These are phyloP conservation scores for Metalampra italica DNA, from an alignment of 2,888 invertebrate genomes.

Conservation along the genomic window DNA sequence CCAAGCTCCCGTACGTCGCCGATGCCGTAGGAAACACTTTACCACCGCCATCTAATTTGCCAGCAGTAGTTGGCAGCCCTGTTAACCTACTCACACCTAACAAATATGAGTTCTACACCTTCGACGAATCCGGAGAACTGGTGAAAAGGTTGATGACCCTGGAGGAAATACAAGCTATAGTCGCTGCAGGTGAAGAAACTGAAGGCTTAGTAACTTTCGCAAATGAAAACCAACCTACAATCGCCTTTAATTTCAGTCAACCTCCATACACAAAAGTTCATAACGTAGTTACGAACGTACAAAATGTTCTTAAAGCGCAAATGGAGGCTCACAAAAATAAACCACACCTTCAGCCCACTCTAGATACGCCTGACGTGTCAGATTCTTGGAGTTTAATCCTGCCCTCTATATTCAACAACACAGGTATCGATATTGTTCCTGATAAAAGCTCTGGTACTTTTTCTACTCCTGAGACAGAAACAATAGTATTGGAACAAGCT, in stretches of 20 bases:
- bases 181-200: constrained; percentile 88
- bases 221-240: constrained; percentile 66
- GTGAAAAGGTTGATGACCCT: constrained; percentile 91
- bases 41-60: constrained; percentile 79
- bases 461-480: constrained; percentile 66
- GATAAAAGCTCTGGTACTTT: constrained; percentile 64
- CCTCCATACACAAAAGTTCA: constrained; percentile 84
- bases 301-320: constrained; percentile 89
- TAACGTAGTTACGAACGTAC: constrained; percentile 89
- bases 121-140: constrained; percentile 89
- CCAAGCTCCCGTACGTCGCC: constrained; percentile 78
- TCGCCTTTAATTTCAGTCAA: constrained; percentile 68
- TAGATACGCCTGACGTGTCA: constrained; percentile 86
- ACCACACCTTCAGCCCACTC: constrained; percentile 60
- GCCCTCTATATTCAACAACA: constrained; percentile 88
- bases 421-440: constrained; percentile 79
- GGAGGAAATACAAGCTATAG: constrained; percentile 90
- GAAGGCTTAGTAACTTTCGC: constrained; percentile 75
- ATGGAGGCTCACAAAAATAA: constrained; percentile 81
- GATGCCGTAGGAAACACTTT: constrained; percentile 84
- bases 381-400: constrained; percentile 90
- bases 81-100: constrained; percentile 89
- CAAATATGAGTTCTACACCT: constrained; percentile 91
- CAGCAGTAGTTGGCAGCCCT: constrained; percentile 86
- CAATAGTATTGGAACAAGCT: constrained; percentile 43